Base-by-base conservation (phyloP, 1,140 invertebrate genomes). In the Colletes gigas region DNA sequence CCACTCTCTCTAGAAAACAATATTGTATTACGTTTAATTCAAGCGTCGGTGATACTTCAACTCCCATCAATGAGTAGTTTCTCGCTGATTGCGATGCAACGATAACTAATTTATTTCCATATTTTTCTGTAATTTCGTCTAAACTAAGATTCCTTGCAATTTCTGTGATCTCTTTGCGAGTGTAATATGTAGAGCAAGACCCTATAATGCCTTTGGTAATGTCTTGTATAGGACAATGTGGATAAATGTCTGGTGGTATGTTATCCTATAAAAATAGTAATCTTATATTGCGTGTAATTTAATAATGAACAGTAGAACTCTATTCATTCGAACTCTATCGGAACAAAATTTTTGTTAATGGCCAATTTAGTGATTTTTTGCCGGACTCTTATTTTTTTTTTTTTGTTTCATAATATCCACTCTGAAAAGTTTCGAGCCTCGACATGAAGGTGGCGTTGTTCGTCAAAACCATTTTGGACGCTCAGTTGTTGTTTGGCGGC, bases 1-100 rank as follows among this genome's bases (percentile, higher is more conserved):
- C 97, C 75, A 98, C 95, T 88, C 95, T 92, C 93, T 98, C 97
- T 47, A 97, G 90, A 39, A 98, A 93, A 83, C 96, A 96, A 88
- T 97, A 98, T 82, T 96, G 95, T 10, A 94, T 91, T 5, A 94
- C 69, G 2, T 93, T 93, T 19, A 97, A 75, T 47, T 95, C 94
- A 10, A 94, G 83, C 6, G 89, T 89, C n/a, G 95, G 95, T 88
- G 94, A 94, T 52, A 91, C 85, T 15, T 93, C 89, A 10, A 90
- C 86, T 15, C 94, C 94, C 50, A 96, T 92, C 39, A 98, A 88
- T 0, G 95, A 94, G 69, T 92, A 88, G 69, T 94, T 94, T 68
- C 97, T 92, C 12, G 94, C 83, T 44, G 92, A 87, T 90, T 97
- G 97, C 52, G 93, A 95, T 12, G 96, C 97, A 7, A 98, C 97